phyloP scores from a whole-genome alignment of 2,113 vertebrate species.

The Ovis canadensis region DNA sequence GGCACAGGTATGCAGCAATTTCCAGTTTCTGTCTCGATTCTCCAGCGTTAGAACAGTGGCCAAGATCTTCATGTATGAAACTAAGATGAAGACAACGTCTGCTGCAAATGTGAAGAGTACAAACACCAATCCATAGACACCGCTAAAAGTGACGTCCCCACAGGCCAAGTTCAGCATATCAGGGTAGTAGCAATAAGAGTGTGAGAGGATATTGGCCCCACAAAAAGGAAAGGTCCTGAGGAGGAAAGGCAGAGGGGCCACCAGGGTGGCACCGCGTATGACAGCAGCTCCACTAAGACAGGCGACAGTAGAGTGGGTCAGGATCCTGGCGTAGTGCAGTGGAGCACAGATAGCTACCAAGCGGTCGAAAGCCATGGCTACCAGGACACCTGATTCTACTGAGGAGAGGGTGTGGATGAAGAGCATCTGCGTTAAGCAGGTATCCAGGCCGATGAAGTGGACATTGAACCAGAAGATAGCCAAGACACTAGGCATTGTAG shows the following conservation, averaged over 20 bases:
- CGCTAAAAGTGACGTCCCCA: slow-evolving; percentile 58
- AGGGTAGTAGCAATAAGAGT: slow-evolving; percentile 71
- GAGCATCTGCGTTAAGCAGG: slow-evolving; percentile 67
- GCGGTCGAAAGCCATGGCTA: slow-evolving; percentile 68
- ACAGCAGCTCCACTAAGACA: slow-evolving; percentile 35
- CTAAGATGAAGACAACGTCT: slow-evolving; percentile 60
- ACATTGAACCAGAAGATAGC: slow-evolving; percentile 58
- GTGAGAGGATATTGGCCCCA: slow-evolving; percentile 61
- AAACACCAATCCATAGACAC: slow-evolving; percentile 57
- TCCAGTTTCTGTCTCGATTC: slow-evolving; percentile 36
- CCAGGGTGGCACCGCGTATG: slow-evolving; percentile 17
- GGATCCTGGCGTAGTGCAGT: slow-evolving; percentile 45
- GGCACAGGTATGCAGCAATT: slow-evolving; percentile 54
- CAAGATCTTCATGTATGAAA: slow-evolving; percentile 65
- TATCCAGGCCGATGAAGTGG: slow-evolving; percentile 38
- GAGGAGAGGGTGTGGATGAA: slow-evolving; percentile 52
- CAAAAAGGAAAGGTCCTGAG: slow-evolving; percentile 65
- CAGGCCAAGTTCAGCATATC: slow-evolving; percentile 71
- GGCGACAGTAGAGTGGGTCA: background rate
- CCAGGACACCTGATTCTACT: slow-evolving; percentile 50
- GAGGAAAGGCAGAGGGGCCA: slow-evolving; percentile 60
- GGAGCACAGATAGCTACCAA: slow-evolving; percentile 64
- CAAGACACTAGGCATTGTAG: slow-evolving; percentile 61
- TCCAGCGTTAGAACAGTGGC: slow-evolving; percentile 35
- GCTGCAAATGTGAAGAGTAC: slow-evolving; percentile 62